A percentile compares a stretch with the other conserved stretches of the same genome.
phyloP scores from a whole-genome alignment of 2,888 invertebrate genomes.

The Tenodera sinensis region DNA sequence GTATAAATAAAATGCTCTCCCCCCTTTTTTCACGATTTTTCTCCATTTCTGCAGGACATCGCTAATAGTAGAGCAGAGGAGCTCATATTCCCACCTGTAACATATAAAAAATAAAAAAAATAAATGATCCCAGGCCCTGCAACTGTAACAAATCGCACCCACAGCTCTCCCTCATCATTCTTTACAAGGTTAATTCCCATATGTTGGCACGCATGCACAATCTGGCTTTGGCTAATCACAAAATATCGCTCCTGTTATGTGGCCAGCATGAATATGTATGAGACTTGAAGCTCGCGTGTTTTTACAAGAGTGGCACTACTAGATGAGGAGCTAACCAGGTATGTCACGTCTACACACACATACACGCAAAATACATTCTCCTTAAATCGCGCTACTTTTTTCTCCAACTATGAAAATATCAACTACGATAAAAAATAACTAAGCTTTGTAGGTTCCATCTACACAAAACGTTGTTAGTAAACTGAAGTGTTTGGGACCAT shows the following conservation, averaged over 20 bases:
- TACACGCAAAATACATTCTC: neutral
- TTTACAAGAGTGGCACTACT: neutral
- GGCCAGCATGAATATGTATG: conserved; percentile 6
- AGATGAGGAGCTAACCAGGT: neutral
- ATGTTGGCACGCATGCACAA: neutral
- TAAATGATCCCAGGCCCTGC: neutral
- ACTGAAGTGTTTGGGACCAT: too few species aligned
- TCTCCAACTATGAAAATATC: too few species aligned
- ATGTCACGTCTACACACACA: neutral
- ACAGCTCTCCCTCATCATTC: neutral
- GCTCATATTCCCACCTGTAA: neutral
- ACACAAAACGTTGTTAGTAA: too few species aligned
- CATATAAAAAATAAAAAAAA: neutral
- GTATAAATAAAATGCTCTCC: neutral
- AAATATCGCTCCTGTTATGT: conserved; percentile 8
- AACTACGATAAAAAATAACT: too few species aligned
- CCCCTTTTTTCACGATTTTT: neutral
- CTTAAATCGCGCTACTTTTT: neutral
- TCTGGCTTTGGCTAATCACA: neutral
- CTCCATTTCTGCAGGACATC: neutral
- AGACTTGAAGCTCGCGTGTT: neutral
- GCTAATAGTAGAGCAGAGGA: neutral
- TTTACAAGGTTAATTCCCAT: conserved; percentile 11
- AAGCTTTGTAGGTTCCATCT: too few species aligned
- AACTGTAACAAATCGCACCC: neutral